phyloP scores from a whole-genome alignment of 1,140 invertebrate species.

The Cherax quadricarinatus region DNA sequence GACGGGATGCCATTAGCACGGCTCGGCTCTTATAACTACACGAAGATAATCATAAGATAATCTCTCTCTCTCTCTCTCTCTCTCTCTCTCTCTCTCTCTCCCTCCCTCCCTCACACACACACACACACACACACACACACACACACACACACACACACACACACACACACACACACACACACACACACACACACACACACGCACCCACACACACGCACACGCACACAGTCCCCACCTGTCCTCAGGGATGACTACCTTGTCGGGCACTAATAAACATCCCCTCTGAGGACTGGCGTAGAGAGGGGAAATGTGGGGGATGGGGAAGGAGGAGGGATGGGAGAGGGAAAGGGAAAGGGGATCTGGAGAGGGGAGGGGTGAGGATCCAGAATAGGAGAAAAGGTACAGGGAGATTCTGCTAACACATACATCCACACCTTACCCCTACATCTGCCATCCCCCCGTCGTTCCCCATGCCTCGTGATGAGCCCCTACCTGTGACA shows the following conservation, averaged over 20 bases:
- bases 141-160: not conserved
- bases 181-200: slow-evolving; percentile 10
- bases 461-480: not conserved
- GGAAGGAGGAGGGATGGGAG: not conserved
- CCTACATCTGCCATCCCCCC: not conserved
- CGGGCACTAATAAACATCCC: slow-evolving; percentile 52
- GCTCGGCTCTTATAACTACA: too few species aligned
- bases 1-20: too few species aligned
- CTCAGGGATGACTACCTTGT: slow-evolving; percentile 34
- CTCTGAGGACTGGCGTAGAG: slow-evolving; percentile 1
- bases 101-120: too few species aligned
- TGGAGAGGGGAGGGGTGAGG: not conserved
- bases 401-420: too few species aligned
- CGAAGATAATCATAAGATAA: too few species aligned
- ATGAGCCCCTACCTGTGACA: slow-evolving; percentile 26
- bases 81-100: too few species aligned
- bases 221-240: slow-evolving; percentile 34
- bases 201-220: not conserved
- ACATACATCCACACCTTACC: not conserved
- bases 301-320: not conserved
- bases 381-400: not conserved
- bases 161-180: not conserved
- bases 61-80: too few species aligned
- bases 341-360: not conserved
- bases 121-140: too few species aligned